Percentiles rank a stretch among this genome's conserved stretches.
Conservation (phyloP, 2,888 invertebrate species). For the Phengaris alcon region DNA sequence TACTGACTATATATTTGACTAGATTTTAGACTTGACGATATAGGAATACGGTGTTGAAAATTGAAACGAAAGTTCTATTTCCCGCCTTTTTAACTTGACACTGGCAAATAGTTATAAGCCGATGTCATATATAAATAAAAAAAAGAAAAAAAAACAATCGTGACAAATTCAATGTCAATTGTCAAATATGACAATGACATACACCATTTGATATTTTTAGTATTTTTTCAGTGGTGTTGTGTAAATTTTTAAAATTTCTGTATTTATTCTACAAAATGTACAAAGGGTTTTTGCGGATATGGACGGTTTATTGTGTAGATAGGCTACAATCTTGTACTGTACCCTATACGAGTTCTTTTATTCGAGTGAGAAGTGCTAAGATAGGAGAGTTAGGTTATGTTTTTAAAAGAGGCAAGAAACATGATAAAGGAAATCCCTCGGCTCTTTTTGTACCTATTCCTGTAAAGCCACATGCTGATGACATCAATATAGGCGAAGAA, state of each 20-base stretch:
- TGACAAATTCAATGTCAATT: conserved; percentile 3
- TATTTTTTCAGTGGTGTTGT: conserved; percentile 32
- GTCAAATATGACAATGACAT: neutral
- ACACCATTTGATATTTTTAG: neutral
- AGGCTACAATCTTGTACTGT: conserved; percentile 61
- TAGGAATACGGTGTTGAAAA: no score
- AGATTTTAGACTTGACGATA: no score
- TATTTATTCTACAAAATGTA: conserved; percentile 58
- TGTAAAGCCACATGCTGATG: conserved; percentile 86
- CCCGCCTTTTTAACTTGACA: no score
- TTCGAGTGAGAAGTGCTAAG: conserved; percentile 59
- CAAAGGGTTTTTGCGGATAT: conserved; percentile 69
- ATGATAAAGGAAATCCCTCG: conserved; percentile 76
- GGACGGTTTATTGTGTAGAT: conserved; percentile 61
- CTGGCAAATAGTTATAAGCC: no score
- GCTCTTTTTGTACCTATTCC: conserved; percentile 87
- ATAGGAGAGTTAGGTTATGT: conserved; percentile 72
- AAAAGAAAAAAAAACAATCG: no score
- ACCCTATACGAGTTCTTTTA: conserved; percentile 56
- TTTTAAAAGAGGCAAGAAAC: conserved; percentile 71
- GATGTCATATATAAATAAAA: no score
- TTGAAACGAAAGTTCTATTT: no score
- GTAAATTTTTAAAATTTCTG: conserved; percentile 35
- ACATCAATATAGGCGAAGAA: conserved; percentile 92
- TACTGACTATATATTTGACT: no score